These are phyloP conservation scores for Tachuris rubrigastra DNA, from an alignment of 2,113 vertebrate genomes.

Conservation along the genomic window DNA sequence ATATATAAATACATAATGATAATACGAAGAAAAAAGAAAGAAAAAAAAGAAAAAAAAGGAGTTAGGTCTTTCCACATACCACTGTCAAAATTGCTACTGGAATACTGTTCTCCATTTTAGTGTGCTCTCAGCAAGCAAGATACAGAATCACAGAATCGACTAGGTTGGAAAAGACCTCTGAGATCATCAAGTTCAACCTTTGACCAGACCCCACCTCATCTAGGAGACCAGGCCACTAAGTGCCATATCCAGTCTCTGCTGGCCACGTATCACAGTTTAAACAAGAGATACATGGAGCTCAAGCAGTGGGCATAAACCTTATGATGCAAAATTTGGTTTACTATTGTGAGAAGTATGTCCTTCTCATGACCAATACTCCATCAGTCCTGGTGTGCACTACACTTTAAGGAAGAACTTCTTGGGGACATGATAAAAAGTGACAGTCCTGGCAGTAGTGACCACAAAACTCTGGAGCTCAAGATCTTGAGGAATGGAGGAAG, in stretches of 20 bases:
- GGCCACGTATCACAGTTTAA: neutral
- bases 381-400: accelerated
- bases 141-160: no score
- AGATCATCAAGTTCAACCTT: no score
- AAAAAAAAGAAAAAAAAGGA: accelerated
- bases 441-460: neutral
- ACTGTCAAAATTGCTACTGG: neutral
- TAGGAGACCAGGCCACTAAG: no score
- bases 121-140: accelerated
- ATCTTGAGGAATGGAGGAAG: neutral
- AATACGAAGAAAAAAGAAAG: neutral
- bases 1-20: neutral
- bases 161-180: no score
- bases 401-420: neutral
- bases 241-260: no score
- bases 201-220: no score
- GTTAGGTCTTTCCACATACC: neutral
- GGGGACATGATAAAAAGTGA: no score
- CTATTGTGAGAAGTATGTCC: neutral
- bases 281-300: neutral
- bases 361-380: neutral
- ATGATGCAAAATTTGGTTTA: neutral
- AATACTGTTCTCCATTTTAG: neutral
- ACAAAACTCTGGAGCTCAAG: neutral
- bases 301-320: neutral